Evolutionary conservation across 1,140 invertebrate species (phyloP), one percentile per base, ranked within the genome.

Genomic region (Drosophila lini): DNA sequence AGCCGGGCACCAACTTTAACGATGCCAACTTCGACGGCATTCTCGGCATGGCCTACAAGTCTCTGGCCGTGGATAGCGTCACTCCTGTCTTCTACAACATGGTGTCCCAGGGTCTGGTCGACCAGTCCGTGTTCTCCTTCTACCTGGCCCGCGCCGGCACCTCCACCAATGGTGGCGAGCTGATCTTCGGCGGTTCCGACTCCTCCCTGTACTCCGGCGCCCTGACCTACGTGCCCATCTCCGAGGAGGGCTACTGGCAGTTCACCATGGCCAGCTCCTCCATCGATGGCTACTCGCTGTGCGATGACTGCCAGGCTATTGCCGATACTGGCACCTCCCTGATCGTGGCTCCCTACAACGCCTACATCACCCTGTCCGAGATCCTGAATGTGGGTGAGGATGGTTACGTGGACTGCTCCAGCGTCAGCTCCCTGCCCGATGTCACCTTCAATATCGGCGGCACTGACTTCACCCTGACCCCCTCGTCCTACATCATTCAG

Each of bases 241-340:
- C 81, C 16, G 42, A 84, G 38, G 44, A 89, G 50, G 83, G 86
- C n/a, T 92, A 93, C 68, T 93, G 92, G 92, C 91, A 92, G 57
- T 92, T 93, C 69, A 32, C 78, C 53, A 90, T 93, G 85, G 67
- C 50, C 10, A 11, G 73, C 11, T 77, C 80, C 47, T 52, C 56
- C n/a, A 36, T 89, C 5, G 67, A 74, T 15, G 80, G 83, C n/a
- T 31, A 73, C 7, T 50, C 50, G 0, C 76, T 94, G 69, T 94
- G 94, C 78, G 56, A 92, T 86, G 96, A 96, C 16, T 98, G 98
- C 91, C 93, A 97, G 93, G 98, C 98, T 50, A 99, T 99, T 93
- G 98, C 98, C 57, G 99, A 99, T 93, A 99, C 99, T 65, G 99
- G 99, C 68, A 99, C 99, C 70, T 99, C 97, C 59, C 94, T 99